A percentile compares a stretch with the other conserved stretches of the same genome.
phyloP scores from a whole-genome alignment of 2,888 invertebrate species.

The Netelia inedita region DNA sequence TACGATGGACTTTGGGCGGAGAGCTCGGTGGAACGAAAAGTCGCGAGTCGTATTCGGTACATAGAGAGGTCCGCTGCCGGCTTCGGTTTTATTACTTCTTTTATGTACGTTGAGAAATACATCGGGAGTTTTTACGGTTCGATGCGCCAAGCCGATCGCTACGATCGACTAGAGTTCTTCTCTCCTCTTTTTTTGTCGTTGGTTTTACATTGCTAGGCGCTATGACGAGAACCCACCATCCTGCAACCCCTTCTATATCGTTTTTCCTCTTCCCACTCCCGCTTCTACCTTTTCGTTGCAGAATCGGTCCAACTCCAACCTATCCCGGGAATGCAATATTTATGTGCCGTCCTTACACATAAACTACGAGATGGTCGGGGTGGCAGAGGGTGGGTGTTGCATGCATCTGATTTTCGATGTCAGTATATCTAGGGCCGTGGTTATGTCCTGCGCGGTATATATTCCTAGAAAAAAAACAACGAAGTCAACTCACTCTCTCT shows the following conservation, averaged over 20 bases:
- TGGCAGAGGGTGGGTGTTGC: slow-evolving; percentile 28
- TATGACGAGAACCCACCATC: slow-evolving; percentile 59
- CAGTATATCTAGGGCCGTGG: background rate
- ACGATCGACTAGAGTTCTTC: slow-evolving; percentile 35
- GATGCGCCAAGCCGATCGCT: slow-evolving; percentile 68
- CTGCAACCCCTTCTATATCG: slow-evolving; percentile 48
- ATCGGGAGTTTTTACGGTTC: slow-evolving; percentile 74
- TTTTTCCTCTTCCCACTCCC: slow-evolving; percentile 56
- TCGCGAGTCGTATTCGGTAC: slow-evolving; percentile 27
- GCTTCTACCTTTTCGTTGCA: slow-evolving; percentile 71
- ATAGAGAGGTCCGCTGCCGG: slow-evolving; percentile 23
- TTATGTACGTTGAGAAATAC: slow-evolving; percentile 74
- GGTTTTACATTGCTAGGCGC: slow-evolving; percentile 12
- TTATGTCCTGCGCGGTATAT: background rate
- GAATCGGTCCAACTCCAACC: slow-evolving; percentile 13
- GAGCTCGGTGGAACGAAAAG: background rate
- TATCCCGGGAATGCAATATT: slow-evolving; percentile 54
- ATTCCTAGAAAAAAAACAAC: slow-evolving; percentile 49
- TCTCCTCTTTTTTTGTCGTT: slow-evolving; percentile 8
- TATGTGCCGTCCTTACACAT: slow-evolving; percentile 42
- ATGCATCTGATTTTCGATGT: slow-evolving; percentile 31
- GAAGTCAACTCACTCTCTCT: background rate
- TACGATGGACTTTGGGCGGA: slow-evolving; percentile 6
- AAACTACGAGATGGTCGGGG: slow-evolving; percentile 15
- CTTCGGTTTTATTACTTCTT: slow-evolving; percentile 74